Evolutionary conservation across 2,113 vertebrate genomes (phyloP).

Genomic region (Anser brachyrhynchus): DNA sequence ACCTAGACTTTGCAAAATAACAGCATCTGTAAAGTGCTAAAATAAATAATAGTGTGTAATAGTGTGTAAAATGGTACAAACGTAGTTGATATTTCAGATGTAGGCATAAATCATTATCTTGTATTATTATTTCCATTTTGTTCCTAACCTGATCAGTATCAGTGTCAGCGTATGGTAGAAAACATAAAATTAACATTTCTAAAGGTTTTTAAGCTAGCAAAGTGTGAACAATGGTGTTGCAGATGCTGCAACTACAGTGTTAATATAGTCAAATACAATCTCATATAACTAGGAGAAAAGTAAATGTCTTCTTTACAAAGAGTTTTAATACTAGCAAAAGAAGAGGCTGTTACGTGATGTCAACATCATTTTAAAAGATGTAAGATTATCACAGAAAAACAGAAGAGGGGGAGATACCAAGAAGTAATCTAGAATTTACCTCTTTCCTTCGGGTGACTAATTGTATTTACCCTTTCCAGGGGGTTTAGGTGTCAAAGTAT

Average conservation of each 20-base stretch:
- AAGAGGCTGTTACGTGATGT: neutral
- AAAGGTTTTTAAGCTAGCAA: neutral
- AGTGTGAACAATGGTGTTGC: neutral
- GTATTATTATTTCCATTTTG: neutral
- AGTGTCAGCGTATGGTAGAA: neutral
- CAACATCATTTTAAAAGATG: neutral
- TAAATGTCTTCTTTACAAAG: neutral
- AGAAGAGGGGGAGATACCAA: neutral
- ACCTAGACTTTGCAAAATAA: neutral
- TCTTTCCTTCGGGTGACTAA: neutral
- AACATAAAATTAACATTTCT: neutral
- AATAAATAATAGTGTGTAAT: neutral
- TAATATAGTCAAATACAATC: neutral
- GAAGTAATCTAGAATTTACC: neutral
- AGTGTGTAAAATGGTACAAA: neutral
- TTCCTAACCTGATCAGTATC: neutral
- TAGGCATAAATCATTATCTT: neutral
- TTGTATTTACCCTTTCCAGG: neutral
- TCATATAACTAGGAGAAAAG: neutral
- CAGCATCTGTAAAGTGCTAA: neutral
- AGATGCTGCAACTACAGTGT: neutral
- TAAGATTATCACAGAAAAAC: neutral
- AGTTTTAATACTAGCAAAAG: neutral
- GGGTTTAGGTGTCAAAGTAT: neutral
- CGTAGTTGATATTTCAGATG: neutral